Conservation (phyloP, 2,888 invertebrate genomes). For the Papilio protenor region DNA sequence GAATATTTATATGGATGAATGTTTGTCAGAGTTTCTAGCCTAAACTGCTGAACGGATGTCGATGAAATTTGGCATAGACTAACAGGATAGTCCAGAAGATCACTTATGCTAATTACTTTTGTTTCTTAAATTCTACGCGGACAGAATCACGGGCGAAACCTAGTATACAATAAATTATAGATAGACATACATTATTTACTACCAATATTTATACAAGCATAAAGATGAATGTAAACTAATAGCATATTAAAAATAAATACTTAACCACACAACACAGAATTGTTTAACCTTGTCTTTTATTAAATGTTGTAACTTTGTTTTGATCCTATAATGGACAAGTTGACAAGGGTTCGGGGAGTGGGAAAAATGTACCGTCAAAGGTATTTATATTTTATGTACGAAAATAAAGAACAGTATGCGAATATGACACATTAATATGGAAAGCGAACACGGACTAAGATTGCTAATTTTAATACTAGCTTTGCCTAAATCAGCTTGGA, state of each 20-base stretch:
- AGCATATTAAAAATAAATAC: not conserved
- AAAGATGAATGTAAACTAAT: not conserved
- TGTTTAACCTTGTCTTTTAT: not conserved
- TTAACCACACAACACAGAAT: not conserved
- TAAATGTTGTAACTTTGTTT: constrained; percentile 6
- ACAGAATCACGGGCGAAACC: no score
- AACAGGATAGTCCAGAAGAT: no score
- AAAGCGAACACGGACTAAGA: constrained; percentile 4
- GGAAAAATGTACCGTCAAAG: constrained; percentile 9
- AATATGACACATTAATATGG: constrained; percentile 10
- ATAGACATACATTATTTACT: no score
- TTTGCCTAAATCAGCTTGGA: not conserved
- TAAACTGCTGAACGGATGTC: no score
- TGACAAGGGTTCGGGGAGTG: constrained; percentile 24
- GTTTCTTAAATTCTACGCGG: no score
- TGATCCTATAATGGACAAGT: constrained; percentile 7
- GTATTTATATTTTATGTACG: constrained; percentile 16
- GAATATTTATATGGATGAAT: no score
- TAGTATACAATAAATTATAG: no score
- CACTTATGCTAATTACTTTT: no score
- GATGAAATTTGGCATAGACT: no score
- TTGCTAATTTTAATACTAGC: not conserved
- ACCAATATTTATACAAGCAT: not conserved
- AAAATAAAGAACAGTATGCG: constrained; percentile 22
- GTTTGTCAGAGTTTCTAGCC: no score